phyloP scores from a whole-genome alignment of 1,140 invertebrate species.

The Camponotus floridanus region DNA sequence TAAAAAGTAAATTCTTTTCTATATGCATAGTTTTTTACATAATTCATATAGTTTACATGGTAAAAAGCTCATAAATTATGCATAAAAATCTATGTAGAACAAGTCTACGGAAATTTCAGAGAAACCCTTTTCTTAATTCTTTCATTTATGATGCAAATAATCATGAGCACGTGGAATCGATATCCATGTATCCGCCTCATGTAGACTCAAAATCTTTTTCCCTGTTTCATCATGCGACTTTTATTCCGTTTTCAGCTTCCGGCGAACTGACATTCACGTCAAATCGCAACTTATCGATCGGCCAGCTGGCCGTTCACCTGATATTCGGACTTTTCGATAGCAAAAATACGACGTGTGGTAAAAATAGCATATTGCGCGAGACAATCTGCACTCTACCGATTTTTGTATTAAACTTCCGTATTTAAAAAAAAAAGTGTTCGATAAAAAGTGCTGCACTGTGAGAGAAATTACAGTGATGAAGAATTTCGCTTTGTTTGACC shows the following conservation, averaged over 20 bases:
- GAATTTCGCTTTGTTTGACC: conserved; percentile 50
- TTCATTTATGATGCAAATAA: conserved; percentile 53
- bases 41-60: neutral
- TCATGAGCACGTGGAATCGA: conserved; percentile 40
- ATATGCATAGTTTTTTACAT: neutral
- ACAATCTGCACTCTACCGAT: conserved; percentile 18
- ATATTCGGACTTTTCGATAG: conserved; percentile 35
- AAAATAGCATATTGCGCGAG: conserved; percentile 47
- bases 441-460: conserved; percentile 34
- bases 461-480: conserved; percentile 52
- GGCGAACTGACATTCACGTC: conserved; percentile 48
- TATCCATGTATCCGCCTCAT: conserved; percentile 12
- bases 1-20: neutral
- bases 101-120: conserved; percentile 13
- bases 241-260: conserved; percentile 49
- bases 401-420: conserved; percentile 40
- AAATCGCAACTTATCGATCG: conserved; percentile 58
- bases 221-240: conserved; percentile 27
- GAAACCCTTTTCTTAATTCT: conserved; percentile 40
- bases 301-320: conserved; percentile 29
- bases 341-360: conserved; percentile 35
- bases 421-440: conserved; percentile 1
- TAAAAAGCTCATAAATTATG: conserved; percentile 34
- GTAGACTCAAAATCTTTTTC: conserved; percentile 38
- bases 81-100: conserved; percentile 30